Evolutionary conservation across 2,797 vertebrate species (phyloP).

Genomic region (Sebastes hubbsi): DNA sequence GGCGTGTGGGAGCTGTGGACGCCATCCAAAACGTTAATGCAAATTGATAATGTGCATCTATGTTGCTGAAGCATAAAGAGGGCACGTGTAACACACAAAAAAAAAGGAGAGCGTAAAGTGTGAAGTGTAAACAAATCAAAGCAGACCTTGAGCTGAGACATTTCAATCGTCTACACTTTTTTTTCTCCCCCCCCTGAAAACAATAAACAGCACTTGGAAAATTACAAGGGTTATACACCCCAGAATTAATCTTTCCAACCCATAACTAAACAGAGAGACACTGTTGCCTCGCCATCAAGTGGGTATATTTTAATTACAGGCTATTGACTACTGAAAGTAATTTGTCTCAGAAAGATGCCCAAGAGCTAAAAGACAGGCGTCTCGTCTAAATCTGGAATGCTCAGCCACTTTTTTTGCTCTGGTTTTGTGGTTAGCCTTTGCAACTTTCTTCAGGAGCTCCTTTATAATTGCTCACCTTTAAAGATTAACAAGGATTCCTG

Average conservation of each 20-base stretch:
- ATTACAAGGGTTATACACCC: constrained; percentile 78
- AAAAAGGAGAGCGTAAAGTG: constrained; percentile 13
- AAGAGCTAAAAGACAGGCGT: constrained; percentile 78
- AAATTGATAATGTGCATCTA: constrained; percentile 53
- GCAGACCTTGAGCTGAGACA: constrained; percentile 62
- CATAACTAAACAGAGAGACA: constrained; percentile 73
- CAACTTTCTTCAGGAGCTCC: constrained; percentile 56
- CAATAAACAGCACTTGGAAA: constrained; percentile 77
- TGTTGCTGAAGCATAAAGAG: constrained; percentile 32
- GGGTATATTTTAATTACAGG: constrained; percentile 84
- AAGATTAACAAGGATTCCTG: constrained; percentile 66
- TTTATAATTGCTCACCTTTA: constrained; percentile 63
- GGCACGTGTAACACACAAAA: not conserved
- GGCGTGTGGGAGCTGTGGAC: constrained; percentile 31
- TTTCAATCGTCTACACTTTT: constrained; percentile 64
- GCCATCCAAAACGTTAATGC: constrained; percentile 53
- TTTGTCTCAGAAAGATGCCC: constrained; percentile 83
- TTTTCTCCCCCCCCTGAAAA: constrained; percentile 44
- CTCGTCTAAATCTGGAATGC: constrained; percentile 76
- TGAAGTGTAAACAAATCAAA: constrained; percentile 70
- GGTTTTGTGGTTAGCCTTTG: constrained; percentile 69
- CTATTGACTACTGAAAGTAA: constrained; percentile 80
- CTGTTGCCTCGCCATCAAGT: constrained; percentile 75
- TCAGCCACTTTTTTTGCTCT: constrained; percentile 60
- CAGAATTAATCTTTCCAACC: constrained; percentile 82